Evolutionary conservation across 2,113 vertebrate genomes (phyloP).

Genomic region (Oreochromis niloticus): DNA sequence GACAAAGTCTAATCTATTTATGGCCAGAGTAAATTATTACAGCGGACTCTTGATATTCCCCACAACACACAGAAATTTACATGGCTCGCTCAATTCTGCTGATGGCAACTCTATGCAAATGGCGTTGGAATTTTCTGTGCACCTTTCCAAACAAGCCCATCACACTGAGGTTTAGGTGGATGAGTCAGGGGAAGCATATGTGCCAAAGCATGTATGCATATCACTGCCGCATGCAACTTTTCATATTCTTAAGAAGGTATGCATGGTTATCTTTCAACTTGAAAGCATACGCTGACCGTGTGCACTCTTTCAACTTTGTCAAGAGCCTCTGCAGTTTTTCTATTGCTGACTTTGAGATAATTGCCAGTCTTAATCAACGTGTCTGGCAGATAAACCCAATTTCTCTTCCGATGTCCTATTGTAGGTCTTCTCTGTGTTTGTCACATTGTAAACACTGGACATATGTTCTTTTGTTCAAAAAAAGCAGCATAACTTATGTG

Average conservation of each 20-base stretch:
- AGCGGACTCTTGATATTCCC: slow-evolving; percentile 30
- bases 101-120: slow-evolving; percentile 63
- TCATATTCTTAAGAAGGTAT: neutral
- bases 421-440: neutral
- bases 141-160: slow-evolving; percentile 45
- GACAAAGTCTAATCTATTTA: slow-evolving; percentile 48
- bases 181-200: neutral
- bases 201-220: slow-evolving; percentile 13
- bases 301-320: neutral
- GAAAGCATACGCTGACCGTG: neutral
- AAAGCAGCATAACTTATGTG: neutral
- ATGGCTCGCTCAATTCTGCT: slow-evolving; percentile 51
- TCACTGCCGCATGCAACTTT: neutral
- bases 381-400: neutral
- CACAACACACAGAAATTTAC: slow-evolving; percentile 22
- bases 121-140: slow-evolving; percentile 30
- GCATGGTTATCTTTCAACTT: slow-evolving; percentile 4
- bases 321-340: neutral
- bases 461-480: neutral
- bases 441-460: neutral
- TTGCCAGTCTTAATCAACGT: neutral
- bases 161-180: slow-evolving; percentile 2
- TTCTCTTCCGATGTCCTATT: neutral
- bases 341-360: neutral
- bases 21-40: slow-evolving; percentile 16